Conservation (phyloP, 2,113 vertebrate genomes). For the Oxyura jamaicensis region DNA sequence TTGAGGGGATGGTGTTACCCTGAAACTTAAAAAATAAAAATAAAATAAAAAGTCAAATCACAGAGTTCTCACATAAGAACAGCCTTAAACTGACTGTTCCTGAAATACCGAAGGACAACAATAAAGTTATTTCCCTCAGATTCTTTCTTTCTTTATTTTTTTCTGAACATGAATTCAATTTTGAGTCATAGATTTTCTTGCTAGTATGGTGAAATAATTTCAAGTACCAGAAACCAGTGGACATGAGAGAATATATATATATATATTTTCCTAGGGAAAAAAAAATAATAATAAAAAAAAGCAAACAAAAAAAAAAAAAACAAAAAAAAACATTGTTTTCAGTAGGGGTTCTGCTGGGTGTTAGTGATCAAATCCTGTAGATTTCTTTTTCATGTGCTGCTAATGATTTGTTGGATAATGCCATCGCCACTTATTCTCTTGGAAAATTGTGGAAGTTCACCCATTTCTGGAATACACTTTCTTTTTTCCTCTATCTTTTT, state of each 20-base stretch:
- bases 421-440: background rate
- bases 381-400: background rate
- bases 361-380: background rate
- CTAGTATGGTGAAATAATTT: background rate
- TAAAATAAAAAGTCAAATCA: background rate
- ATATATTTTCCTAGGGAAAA: too few species aligned
- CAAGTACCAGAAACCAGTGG: background rate
- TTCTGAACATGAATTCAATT: background rate
- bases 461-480: background rate
- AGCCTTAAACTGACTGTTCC: background rate
- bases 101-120: background rate
- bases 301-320: too few species aligned
- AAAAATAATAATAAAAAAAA: background rate
- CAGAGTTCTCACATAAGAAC: background rate
- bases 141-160: accelerated
- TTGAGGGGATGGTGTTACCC: background rate
- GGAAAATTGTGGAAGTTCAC: background rate
- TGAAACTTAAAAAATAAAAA: background rate
- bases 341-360: background rate
- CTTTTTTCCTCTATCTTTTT: background rate
- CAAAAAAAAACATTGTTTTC: background rate
- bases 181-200: background rate
- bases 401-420: background rate
- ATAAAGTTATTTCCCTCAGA: background rate
- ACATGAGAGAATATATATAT: background rate